Conservation (phyloP, 2,797 vertebrate genomes). For the Nyctalus aviator region DNA sequence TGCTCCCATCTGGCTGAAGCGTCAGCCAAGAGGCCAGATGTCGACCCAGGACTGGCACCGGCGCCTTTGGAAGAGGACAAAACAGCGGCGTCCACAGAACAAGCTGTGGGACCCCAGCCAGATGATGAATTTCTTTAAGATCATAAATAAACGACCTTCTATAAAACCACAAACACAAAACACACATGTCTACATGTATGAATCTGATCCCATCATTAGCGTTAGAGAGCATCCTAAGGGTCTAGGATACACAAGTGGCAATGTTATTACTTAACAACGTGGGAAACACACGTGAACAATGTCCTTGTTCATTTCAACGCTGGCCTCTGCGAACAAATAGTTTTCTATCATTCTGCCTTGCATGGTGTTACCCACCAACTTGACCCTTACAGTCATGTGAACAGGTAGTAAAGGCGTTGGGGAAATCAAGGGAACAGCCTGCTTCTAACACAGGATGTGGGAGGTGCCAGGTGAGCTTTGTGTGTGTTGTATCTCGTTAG, state of each 20-base stretch:
- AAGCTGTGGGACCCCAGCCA: not conserved
- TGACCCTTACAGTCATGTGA: not conserved
- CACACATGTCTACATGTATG: not conserved
- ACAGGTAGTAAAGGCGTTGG: not conserved
- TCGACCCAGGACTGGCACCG: slow-evolving; percentile 76
- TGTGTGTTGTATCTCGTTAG: not conserved
- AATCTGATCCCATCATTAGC: not conserved
- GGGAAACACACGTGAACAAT: not conserved
- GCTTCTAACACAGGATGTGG: not conserved
- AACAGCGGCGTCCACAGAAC: not conserved
- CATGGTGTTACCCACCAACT: not conserved
- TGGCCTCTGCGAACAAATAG: not conserved
- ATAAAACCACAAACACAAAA: not conserved
- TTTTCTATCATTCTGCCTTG: not conserved
- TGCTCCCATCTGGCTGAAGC: slow-evolving; percentile 77
- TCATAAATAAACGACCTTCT: not conserved
- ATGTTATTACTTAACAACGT: not conserved
- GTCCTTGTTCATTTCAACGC: not conserved
- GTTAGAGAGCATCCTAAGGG: not conserved
- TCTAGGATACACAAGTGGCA: too few relatives aligned
- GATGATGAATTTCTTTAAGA: not conserved
- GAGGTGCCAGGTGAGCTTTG: not conserved
- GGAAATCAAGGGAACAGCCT: not conserved
- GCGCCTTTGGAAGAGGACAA: slow-evolving; percentile 78
- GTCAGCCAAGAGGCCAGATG: slow-evolving; percentile 82